These are phyloP conservation scores for Gila orcuttii DNA, from an alignment of 2,113 vertebrate species.

Conservation along the genomic window DNA sequence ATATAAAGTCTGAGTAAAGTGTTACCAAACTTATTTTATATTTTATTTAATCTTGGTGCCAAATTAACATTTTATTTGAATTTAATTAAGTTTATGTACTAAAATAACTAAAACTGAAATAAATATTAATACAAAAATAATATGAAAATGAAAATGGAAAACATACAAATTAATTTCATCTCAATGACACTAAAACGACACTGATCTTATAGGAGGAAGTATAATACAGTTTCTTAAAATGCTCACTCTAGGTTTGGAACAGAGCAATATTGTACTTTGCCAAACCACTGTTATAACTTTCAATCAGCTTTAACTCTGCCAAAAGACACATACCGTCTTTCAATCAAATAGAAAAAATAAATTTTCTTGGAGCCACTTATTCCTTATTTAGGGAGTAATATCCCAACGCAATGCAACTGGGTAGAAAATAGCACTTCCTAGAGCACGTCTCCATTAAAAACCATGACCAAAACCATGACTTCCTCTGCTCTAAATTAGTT, in stretches of 20 bases:
- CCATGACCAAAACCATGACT: conserved; percentile 42
- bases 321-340: conserved; percentile 6
- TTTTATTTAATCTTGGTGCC: not conserved
- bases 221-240: not conserved
- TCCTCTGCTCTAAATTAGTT: conserved; percentile 47
- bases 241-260: not conserved
- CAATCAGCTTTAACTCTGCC: conserved; percentile 6
- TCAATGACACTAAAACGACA: not conserved
- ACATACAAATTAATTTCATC: too few relatives aligned
- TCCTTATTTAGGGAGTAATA: conserved; percentile 11
- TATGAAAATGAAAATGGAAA: too few relatives aligned
- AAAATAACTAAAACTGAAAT: not conserved
- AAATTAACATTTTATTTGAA: not conserved
- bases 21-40: not conserved
- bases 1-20: too few relatives aligned
- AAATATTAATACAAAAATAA: not conserved
- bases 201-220: not conserved
- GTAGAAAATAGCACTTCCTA: conserved; percentile 14
- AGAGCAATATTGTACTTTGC: not conserved
- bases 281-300: conserved; percentile 13
- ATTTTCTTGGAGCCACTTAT: not conserved
- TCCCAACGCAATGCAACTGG: conserved; percentile 7
- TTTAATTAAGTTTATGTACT: not conserved
- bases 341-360: not conserved
- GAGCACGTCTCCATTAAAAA: conserved; percentile 35